Evolutionary conservation across 2,797 vertebrate species (phyloP).

Genomic region (Rhinatrema bivittatum): DNA sequence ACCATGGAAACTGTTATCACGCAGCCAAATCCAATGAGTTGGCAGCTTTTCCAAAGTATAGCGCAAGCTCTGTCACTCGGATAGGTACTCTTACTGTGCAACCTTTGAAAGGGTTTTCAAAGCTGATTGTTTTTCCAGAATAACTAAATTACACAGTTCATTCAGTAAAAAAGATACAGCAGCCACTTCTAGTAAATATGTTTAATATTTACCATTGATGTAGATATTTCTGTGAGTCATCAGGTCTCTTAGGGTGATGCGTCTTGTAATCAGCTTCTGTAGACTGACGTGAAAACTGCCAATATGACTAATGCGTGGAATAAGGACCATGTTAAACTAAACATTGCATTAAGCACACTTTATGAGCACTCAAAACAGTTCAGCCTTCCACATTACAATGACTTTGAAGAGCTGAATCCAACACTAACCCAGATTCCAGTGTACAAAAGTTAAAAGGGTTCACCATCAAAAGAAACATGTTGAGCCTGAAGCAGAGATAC

Average conservation of each 20-base stretch:
- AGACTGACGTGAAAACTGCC: conserved; percentile 1
- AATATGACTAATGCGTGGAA: not conserved
- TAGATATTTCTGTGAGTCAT: conserved; percentile 19
- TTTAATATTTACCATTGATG: conserved; percentile 34
- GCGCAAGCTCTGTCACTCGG: too few relatives aligned
- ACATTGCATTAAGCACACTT: not conserved
- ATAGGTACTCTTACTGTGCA: not conserved
- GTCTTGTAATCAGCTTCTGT: not conserved
- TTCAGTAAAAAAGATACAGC: conserved; percentile 5
- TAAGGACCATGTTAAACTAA: conserved; percentile 10
- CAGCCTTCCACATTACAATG: too few relatives aligned
- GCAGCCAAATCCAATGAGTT: too few relatives aligned
- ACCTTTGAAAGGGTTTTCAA: conserved; percentile 4
- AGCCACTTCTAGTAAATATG: conserved; percentile 15
- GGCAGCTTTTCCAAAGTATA: too few relatives aligned
- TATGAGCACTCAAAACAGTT: too few relatives aligned
- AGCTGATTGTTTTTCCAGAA: conserved; percentile 17
- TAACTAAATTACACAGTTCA: conserved; percentile 23
- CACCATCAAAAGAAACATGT: too few relatives aligned
- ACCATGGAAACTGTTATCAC: too few relatives aligned
- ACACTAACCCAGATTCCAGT: too few relatives aligned
- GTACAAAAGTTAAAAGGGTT: too few relatives aligned
- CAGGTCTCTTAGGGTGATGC: conserved; percentile 4
- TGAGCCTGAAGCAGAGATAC: too few relatives aligned
- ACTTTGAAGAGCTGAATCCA: too few relatives aligned